phyloP scores from a whole-genome alignment of 2,888 invertebrate species.

The Lithophane ornitopus region DNA sequence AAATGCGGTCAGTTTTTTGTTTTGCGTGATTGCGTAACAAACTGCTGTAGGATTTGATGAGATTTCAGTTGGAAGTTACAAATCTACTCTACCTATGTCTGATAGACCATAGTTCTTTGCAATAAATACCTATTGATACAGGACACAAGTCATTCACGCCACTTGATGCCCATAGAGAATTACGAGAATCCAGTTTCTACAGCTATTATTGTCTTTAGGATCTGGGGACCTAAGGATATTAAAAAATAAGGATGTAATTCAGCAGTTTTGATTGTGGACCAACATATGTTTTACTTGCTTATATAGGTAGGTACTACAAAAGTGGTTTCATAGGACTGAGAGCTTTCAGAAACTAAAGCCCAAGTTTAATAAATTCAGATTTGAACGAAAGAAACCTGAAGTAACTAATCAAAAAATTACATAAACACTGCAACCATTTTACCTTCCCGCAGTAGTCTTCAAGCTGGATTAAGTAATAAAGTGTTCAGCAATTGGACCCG shows the following conservation, averaged over 20 bases:
- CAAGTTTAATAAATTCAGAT: neutral
- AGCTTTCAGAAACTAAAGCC: neutral
- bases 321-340: neutral
- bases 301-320: neutral
- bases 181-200: slow-evolving; percentile 4
- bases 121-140: too few species aligned
- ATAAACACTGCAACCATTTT: neutral
- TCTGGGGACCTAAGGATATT: neutral
- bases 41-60: neutral
- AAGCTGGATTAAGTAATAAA: slow-evolving; percentile 3
- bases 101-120: too few species aligned
- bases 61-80: neutral
- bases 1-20: neutral
- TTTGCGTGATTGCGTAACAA: neutral
- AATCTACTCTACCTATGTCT: too few species aligned
- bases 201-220: neutral
- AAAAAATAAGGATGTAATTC: neutral
- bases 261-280: neutral
- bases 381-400: neutral
- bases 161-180: neutral
- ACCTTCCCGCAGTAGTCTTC: neutral
- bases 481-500: neutral
- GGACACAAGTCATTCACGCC: neutral
- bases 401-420: neutral
- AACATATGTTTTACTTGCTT: neutral